Evolutionary conservation across 1,140 invertebrate genomes (phyloP), one percentile per base, ranked within the genome.

Genomic region (Leptopilina clavipes): DNA sequence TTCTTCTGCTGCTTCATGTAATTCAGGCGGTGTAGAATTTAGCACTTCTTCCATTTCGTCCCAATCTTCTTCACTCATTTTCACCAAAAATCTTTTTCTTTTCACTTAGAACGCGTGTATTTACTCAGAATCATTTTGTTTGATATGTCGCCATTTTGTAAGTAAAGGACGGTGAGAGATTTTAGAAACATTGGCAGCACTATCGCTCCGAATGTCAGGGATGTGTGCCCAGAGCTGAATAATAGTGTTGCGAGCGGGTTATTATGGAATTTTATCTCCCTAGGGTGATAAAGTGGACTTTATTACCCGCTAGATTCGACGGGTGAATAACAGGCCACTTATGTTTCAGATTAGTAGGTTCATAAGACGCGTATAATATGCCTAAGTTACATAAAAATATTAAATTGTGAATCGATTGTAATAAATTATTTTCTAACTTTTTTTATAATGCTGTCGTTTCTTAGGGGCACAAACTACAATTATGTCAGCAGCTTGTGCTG

Each of bases 401-500:
- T n/a, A n/a, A n/a, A n/a, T n/a, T n/a, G n/a, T n/a, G n/a, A n/a
- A n/a, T n/a, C n/a, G n/a, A n/a, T n/a, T n/a, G n/a, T n/a, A n/a
- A n/a, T n/a, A n/a, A n/a, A n/a, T n/a, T n/a, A n/a, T n/a, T n/a
- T n/a, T n/a, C n/a, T n/a, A n/a, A n/a, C n/a, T n/a, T n/a, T n/a
- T n/a, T n/a, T n/a, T n/a, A n/a, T n/a, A n/a, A n/a, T n/a, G n/a
- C n/a, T n/a, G n/a, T n/a, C n/a, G n/a, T n/a, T n/a, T n/a, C n/a
- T n/a, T n/a, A 94, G 96, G 96, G 71, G 97, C 97, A 48, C 97
- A 98, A 91, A 96, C 96, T 0, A 98, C 97, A 19, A 98, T 98
- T 70, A 98, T 98, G 97, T 97, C 96, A 17, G 94, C 96, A 71
- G 94, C 93, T 12, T 98, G 97, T 90, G 97, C 97, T 2, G 96